Evolutionary conservation across 2,113 vertebrate species (phyloP).

Genomic region (Pica pica): DNA sequence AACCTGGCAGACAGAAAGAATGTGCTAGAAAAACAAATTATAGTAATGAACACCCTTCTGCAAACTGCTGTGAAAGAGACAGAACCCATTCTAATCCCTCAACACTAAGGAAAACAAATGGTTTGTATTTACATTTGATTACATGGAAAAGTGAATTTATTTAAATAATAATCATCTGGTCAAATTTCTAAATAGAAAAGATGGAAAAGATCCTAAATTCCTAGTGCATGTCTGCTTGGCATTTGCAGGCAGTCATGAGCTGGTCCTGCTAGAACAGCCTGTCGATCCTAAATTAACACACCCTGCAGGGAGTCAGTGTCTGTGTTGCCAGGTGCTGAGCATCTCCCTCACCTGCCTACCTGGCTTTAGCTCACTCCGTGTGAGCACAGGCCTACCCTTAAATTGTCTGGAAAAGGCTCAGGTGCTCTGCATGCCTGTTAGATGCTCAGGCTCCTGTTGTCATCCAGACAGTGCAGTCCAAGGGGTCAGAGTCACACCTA

Average conservation of each 20-base stretch:
- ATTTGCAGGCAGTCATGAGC: background rate
- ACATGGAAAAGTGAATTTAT: background rate
- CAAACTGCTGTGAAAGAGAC: background rate
- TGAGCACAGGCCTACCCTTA: background rate
- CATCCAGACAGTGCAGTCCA: background rate
- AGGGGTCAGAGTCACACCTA: accelerated
- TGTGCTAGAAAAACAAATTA: background rate
- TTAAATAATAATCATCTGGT: background rate
- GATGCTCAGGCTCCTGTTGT: accelerated
- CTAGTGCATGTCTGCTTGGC: background rate
- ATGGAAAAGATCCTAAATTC: background rate
- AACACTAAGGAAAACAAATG: background rate
- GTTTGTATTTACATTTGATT: background rate
- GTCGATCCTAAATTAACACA: background rate
- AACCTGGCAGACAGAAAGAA: background rate
- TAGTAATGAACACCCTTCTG: background rate
- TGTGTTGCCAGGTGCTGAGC: background rate
- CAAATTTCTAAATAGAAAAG: background rate
- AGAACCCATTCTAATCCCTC: background rate
- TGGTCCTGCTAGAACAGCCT: background rate
- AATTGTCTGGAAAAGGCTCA: background rate
- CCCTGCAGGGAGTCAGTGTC: accelerated
- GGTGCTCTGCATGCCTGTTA: background rate
- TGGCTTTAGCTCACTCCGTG: background rate
- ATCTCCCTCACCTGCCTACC: background rate